phyloP scores from a whole-genome alignment of 2,888 invertebrate genomes.

The Aphodius sticticus region DNA sequence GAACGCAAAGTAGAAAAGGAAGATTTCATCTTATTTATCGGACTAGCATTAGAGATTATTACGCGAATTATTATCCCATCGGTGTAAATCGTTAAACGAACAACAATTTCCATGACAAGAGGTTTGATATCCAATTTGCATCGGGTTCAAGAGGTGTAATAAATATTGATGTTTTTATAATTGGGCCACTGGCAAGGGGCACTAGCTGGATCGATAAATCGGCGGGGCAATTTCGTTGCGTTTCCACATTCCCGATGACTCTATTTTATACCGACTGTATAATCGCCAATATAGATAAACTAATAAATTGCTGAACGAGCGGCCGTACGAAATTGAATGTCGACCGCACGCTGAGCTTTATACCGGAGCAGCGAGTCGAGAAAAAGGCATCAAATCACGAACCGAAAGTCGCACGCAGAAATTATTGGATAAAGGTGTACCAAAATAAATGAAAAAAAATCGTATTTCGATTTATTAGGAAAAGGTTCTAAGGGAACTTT shows the following conservation, averaged over 20 bases:
- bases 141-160: background rate
- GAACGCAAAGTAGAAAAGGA: too few relatives aligned
- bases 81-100: background rate
- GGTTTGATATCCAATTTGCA: background rate
- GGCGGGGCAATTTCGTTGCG: background rate
- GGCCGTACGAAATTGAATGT: constrained; percentile 37
- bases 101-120: background rate
- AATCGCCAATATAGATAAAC: constrained; percentile 33
- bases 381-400: constrained; percentile 6
- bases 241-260: constrained; percentile 35
- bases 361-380: constrained; percentile 17
- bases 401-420: background rate
- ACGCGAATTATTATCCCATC: background rate
- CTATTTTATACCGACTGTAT: constrained; percentile 32
- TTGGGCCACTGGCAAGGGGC: background rate
- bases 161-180: constrained; percentile 4
- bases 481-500: background rate
- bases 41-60: background rate
- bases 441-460: background rate
- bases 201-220: background rate
- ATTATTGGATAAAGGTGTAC: background rate
- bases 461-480: background rate
- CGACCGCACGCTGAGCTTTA: constrained; percentile 36
- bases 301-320: constrained; percentile 37
- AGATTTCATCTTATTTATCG: too few relatives aligned